Evolutionary conservation across 2,797 vertebrate genomes (phyloP), one percentile per base, ranked within the genome.

Genomic region (Cuniculus paca): DNA sequence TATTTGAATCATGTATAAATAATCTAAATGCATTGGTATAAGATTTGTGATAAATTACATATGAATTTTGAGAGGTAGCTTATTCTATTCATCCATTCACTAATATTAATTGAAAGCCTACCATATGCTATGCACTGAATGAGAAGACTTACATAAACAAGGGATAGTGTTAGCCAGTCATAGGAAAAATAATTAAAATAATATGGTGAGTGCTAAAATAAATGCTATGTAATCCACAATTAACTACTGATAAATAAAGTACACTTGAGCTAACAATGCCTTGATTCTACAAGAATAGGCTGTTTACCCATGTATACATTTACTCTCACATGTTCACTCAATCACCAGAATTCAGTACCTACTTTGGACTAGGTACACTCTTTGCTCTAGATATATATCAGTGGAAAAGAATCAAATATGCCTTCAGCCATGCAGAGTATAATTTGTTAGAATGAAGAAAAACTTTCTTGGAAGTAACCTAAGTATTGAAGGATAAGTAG

Each of bases 1-100:
- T 42, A 28, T 92, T 92, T 93, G 84, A 85, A 91, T 95, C 88
- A 63, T 94, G 54, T 88, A 97, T 90, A 81, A 85, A 54, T 96
- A 50, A 93, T 80, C 50, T 90, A 28, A 72, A 88, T 95, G 95
- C 75, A 95, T 34, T 77, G 85, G 45, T 36, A 79, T 95, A 82
- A 96, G 72, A 85, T 93, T 80, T 89, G 0, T 88, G 78, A 82
- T 60, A 95, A 91, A 91, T 95, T 86, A 86, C 82, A 90, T 95
- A 54, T 86, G 74, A 90, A 39, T 82, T 42, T 85, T 85, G 58
- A 93, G 75, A 95, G n/a, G 5, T n/a, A 95, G 36, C 11, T 89
- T 96, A 17, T 91, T 94, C 45, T 87, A 9, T 52, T 91, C 60
- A 93, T 42, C 19, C 24, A 50, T 88, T 90, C 16, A 88, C 72